A percentile compares a stretch with the other conserved stretches of the same genome.
Evolutionary conservation across 2,888 invertebrate genomes (phyloP).

Genomic region (Epinotia demarniana): DNA sequence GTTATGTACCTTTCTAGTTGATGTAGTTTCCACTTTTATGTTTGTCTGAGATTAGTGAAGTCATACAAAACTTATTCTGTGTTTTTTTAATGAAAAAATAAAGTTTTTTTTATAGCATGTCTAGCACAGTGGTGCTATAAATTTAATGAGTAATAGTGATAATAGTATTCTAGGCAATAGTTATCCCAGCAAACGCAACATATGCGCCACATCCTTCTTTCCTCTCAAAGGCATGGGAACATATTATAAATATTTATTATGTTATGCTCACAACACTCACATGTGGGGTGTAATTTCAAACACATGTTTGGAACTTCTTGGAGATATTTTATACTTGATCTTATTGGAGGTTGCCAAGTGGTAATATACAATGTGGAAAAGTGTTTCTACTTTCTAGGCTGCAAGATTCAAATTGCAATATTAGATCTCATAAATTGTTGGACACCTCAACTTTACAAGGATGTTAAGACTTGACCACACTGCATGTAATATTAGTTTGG

Average conservation of each 20-base stretch:
- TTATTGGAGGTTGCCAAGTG: neutral
- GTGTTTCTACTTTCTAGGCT: neutral
- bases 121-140: too few relatives aligned
- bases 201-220: neutral
- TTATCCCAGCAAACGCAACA: neutral
- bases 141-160: too few relatives aligned
- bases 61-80: too few relatives aligned
- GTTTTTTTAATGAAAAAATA: too few relatives aligned
- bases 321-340: neutral
- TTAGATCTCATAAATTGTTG: neutral
- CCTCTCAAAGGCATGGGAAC: neutral
- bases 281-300: constrained; percentile 19
- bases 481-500: too few relatives aligned
- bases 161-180: too few relatives aligned
- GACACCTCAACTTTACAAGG: neutral
- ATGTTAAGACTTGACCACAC: too few relatives aligned
- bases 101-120: too few relatives aligned
- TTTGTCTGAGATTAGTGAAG: too few relatives aligned
- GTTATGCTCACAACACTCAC: constrained; percentile 1
- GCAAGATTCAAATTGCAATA: neutral
- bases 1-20: too few relatives aligned
- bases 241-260: neutral
- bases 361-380: neutral
- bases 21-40: too few relatives aligned
- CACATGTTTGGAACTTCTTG: constrained; percentile 14